A percentile compares a stretch with the other conserved stretches of the same genome.
These are phyloP conservation scores for Drosophila busckii DNA, from an alignment of 1,140 invertebrate species.

Conservation along the genomic window DNA sequence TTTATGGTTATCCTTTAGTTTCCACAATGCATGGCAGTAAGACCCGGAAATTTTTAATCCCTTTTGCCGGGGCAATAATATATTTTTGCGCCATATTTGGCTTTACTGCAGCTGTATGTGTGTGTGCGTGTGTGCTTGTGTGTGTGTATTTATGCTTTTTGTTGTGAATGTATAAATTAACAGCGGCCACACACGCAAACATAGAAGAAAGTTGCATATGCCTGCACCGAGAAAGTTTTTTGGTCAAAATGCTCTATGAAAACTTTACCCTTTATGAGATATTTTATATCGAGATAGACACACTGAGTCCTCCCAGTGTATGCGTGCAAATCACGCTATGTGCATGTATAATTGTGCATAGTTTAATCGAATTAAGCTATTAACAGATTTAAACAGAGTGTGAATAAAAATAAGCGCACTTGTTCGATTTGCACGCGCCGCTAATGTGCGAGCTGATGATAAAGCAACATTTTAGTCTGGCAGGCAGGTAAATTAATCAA, in stretches of 20 bases:
- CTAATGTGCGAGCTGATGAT: too few species aligned
- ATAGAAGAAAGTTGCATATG: conserved; percentile 35
- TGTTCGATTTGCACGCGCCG: conserved; percentile 9
- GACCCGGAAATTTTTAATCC: conserved; percentile 71
- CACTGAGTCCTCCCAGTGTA: neutral
- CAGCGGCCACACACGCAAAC: conserved; percentile 37
- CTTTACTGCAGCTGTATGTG: conserved; percentile 13
- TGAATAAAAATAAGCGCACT: conserved; percentile 1
- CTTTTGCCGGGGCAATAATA: conserved; percentile 66
- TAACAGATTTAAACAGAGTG: conserved; percentile 45
- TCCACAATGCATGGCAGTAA: conserved; percentile 27
- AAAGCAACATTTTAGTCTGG: conserved; percentile 4
- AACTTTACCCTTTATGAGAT: conserved; percentile 63
- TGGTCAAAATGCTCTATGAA: conserved; percentile 72
- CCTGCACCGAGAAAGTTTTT: conserved; percentile 54
- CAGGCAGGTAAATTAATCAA: conserved; percentile 60
- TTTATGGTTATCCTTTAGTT: too few species aligned
- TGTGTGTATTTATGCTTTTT: conserved; percentile 24
- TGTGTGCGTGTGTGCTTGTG: conserved; percentile 5
- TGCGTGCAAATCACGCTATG: too few species aligned
- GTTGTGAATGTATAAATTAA: conserved; percentile 64
- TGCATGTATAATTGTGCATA: conserved; percentile 14
- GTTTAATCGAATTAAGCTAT: conserved; percentile 76
- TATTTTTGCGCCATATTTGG: conserved; percentile 26
- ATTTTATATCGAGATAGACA: conserved; percentile 24